Base-by-base conservation (phyloP, 2,113 vertebrate species). In the Abramis brama region DNA sequence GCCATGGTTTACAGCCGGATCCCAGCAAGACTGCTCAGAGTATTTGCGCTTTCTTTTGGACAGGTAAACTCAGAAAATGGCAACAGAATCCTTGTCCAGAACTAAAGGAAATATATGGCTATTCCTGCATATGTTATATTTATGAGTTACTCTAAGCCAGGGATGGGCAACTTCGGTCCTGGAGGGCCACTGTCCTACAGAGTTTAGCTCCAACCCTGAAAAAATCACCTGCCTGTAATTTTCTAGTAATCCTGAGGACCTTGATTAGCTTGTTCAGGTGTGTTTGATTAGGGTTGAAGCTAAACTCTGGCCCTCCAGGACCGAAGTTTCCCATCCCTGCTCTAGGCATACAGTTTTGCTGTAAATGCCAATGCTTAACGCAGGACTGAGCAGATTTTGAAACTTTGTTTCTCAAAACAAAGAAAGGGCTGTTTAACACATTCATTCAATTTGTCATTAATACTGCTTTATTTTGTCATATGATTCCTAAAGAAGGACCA, bases 11-110 rank as follows among this genome's bases (percentile, higher is more conserved):
- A 97, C 97, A 3, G 91, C 92, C 55, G 95, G 97, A 85, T 98
- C 98, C 23, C 98, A 99, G 90, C 98, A 99, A 92, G 98, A 99
- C 93, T 99, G 98, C 90, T 99, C 97, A 0, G 97, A 99, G 85
- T 99, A 99, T 93, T 97, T 99, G 91, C 93, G 97, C 86, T 99
- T 98, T 92, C 95, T 99, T 77, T 93, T 99, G 13, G 97, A 99
- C 96, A 97, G 98, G 98, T 99, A 23, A 81, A 33, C 33, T 73
- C 27, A 30, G 43, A 47, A 45, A 57, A 27, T 64, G 33, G 17
- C 30, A 23, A 57, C 7, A 3, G 4, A 10, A 13, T 62, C 21
- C n/a, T 57, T n/a, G n/a, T 39, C 9, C 7, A n/a, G n/a, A n/a
- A 45, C 1, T 36, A 70, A 9, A 47, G 50, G 43, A 75, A 50